Evolutionary conservation across 2,797 vertebrate species (phyloP), one percentile per base, ranked within the genome.

Genomic region (Chaunax sp.): DNA sequence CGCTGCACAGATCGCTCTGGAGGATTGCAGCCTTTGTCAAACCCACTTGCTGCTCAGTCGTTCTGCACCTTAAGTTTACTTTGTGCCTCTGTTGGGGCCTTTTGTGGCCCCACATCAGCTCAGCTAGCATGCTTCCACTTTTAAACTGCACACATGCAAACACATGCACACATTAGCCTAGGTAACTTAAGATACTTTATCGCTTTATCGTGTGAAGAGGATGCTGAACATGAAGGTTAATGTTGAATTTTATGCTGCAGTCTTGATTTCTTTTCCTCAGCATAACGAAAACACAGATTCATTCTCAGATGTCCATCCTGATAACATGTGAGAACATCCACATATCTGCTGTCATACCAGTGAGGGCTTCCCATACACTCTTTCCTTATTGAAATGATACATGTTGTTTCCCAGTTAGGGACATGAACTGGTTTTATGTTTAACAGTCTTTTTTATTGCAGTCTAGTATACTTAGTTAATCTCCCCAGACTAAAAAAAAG

Each of bases 1-100:
- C 60, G 85, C 89, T 79, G 87, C 81, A 46, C 73, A 71, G 67
- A 89, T 87, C 82, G 58, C 82, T 77, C 80, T 57, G 52, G 72
- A 75, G 80, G 75, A 81, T 75, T 66, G 73, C 33, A 41, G 47
- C 59, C 74, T 71, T 56, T 69, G 71, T 57, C 33, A 30, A 38
- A 55, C 69, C 81, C 69, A 55, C 63, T 59, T 53, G 66, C 59
- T 40, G 54, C 70, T 82, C 72, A 3, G 53, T 70, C 38, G 43
- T 61, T 54, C 76, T 68, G 59, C 75, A 64, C 57, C 43, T 77
- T 45, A 8, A 72, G 44, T 88, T 82, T 78, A 64, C 72, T 83
- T 74, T 66, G 54, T 56, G 43, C 67, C 26, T 70, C 35, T 63
- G 44, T 67, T 37, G 46, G 37, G 58, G 58, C 67, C 64, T 56